Percentiles rank a stretch among this genome's conserved stretches.
These are phyloP conservation scores for Ifrita kowaldi DNA, from an alignment of 2,113 vertebrate species.

Conservation along the genomic window DNA sequence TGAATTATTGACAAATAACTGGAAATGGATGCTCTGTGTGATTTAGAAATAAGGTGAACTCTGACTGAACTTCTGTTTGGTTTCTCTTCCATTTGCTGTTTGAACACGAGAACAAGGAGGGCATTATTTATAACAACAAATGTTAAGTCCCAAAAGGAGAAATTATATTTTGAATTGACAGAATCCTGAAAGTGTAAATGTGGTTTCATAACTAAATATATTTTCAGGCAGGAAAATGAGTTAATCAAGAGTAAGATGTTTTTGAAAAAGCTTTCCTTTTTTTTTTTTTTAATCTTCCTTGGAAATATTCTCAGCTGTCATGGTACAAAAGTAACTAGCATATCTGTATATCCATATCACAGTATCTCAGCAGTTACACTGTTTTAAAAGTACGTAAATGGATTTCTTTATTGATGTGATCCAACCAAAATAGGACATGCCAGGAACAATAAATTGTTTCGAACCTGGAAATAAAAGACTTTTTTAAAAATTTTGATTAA, in stretches of 20 bases:
- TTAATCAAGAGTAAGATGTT: not conserved
- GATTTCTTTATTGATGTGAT: not conserved
- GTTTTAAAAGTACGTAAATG: not conserved
- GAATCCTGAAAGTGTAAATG: constrained; percentile 8
- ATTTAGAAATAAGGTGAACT: constrained; percentile 39
- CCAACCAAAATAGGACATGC: not conserved
- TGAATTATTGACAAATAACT: not conserved
- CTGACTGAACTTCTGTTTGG: constrained; percentile 31
- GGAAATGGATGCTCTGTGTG: not conserved
- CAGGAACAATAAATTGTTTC: not conserved
- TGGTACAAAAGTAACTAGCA: not conserved
- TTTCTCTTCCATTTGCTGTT: constrained; percentile 26
- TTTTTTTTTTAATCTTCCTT: not conserved
- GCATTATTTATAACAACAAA: constrained; percentile 47
- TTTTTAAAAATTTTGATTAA: not conserved
- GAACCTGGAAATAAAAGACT: not conserved
- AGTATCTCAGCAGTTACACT: not conserved
- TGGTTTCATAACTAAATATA: constrained; percentile 23
- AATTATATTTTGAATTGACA: not conserved
- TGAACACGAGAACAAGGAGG: constrained; percentile 45
- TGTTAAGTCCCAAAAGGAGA: not conserved
- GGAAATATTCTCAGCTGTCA: not conserved
- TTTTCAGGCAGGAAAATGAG: constrained; percentile 27
- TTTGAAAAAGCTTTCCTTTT: not conserved
- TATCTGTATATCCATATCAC: not conserved